Evolutionary conservation across 2,888 invertebrate species (phyloP).

Genomic region (Plagodis pulveraria): DNA sequence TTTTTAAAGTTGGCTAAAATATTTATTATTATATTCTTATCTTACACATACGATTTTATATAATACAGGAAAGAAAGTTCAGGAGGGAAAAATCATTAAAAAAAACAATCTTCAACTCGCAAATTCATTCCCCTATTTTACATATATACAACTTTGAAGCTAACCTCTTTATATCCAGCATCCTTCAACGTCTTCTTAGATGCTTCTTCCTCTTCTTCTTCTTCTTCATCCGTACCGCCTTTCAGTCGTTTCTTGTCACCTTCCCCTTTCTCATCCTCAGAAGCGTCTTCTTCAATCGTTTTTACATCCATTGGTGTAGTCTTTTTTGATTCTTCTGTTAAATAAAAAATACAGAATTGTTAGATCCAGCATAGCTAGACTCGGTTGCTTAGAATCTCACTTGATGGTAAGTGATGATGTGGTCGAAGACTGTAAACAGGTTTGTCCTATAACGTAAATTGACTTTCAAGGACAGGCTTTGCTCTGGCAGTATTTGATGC

Average conservation of each 20-base stretch:
- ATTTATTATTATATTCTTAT: too few species aligned
- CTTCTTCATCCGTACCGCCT: slow-evolving; percentile 49
- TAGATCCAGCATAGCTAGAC: neutral
- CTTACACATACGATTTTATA: too few species aligned
- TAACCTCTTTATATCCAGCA: slow-evolving; percentile 70
- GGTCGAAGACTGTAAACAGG: too few species aligned
- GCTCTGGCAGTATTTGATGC: too few species aligned
- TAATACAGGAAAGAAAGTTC: too few species aligned
- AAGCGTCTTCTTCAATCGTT: slow-evolving; percentile 41
- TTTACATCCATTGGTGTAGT: slow-evolving; percentile 34
- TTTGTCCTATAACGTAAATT: too few species aligned
- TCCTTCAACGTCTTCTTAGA: slow-evolving; percentile 71
- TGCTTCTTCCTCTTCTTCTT: slow-evolving; percentile 55
- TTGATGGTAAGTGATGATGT: too few species aligned
- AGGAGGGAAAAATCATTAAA: too few species aligned
- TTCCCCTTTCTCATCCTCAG: slow-evolving; percentile 41
- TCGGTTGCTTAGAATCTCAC: neutral
- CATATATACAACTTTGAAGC: neutral
- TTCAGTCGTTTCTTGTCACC: slow-evolving; percentile 61
- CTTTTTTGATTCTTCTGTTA: slow-evolving; percentile 36
- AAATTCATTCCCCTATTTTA: too few species aligned
- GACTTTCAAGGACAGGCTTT: too few species aligned
- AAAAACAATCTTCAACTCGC: too few species aligned
- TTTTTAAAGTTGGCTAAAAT: too few species aligned
- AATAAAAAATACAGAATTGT: neutral